These are phyloP conservation scores for Drosophila cardini DNA, from an alignment of 1,140 invertebrate species.

Conservation along the genomic window DNA sequence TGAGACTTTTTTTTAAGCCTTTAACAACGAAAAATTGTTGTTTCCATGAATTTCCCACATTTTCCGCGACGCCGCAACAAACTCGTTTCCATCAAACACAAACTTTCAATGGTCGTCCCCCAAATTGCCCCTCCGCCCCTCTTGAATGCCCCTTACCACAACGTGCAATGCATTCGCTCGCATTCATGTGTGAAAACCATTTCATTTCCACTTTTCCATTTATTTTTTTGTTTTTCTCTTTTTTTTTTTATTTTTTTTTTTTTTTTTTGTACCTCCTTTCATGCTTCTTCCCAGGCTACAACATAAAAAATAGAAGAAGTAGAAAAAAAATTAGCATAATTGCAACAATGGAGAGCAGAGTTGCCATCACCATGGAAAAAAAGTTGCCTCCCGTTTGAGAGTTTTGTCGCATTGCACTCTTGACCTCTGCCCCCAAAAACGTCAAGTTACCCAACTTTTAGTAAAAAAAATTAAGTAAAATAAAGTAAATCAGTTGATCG, in stretches of 20 bases:
- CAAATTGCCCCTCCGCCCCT: conserved; percentile 4
- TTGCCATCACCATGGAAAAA: conserved; percentile 30
- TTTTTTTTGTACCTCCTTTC: background rate
- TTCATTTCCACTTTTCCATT: conserved; percentile 51
- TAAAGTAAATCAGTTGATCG: background rate
- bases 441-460: background rate
- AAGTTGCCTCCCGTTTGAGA: background rate
- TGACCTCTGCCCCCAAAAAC: conserved; percentile 8
- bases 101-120: conserved; percentile 58
- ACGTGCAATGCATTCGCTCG: conserved; percentile 66
- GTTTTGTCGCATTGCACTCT: conserved; percentile 23
- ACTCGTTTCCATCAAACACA: conserved; percentile 65
- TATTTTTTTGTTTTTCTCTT: conserved; percentile 14
- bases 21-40: conserved; percentile 69
- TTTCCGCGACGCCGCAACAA: conserved; percentile 56
- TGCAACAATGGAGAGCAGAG: conserved; percentile 45
- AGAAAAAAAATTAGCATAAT: conserved; percentile 67
- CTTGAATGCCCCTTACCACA: conserved; percentile 1
- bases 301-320: conserved; percentile 39
- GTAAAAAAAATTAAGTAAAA: background rate
- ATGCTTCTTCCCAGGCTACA: conserved; percentile 34
- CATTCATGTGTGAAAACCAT: conserved; percentile 78
- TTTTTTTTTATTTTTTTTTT: conserved; percentile 7
- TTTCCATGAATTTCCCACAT: conserved; percentile 81
- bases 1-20: conserved; percentile 50